Percentiles rank a stretch among this genome's conserved stretches.
Evolutionary conservation across 1,140 invertebrate genomes (phyloP).

Genomic region (Drepana arcuata): DNA sequence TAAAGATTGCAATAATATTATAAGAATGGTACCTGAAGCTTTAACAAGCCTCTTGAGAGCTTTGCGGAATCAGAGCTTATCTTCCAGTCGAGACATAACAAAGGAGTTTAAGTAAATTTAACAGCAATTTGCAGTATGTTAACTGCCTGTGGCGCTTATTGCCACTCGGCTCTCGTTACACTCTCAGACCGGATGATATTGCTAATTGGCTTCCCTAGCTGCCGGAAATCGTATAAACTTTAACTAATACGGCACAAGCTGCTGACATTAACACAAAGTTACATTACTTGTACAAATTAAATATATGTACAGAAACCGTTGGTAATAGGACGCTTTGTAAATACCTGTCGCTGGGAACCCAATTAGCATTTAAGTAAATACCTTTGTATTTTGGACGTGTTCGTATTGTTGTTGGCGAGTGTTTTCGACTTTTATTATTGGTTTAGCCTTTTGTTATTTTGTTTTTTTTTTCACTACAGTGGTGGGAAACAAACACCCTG

Average conservation of each 20-base stretch:
- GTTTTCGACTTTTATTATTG: too few relatives aligned
- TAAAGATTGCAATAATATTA: not conserved
- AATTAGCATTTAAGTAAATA: too few relatives aligned
- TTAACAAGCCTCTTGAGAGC: slow-evolving; percentile 7
- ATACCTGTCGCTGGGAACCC: too few relatives aligned
- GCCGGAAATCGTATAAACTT: slow-evolving; percentile 52
- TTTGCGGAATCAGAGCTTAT: slow-evolving; percentile 17
- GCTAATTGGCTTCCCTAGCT: slow-evolving; percentile 47
- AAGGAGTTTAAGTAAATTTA: slow-evolving; percentile 41
- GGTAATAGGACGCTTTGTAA: too few relatives aligned
- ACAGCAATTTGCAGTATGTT: slow-evolving; percentile 47
- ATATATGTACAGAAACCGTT: slow-evolving; percentile 2
- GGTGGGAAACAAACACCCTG: too few relatives aligned
- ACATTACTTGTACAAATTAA: slow-evolving; percentile 4
- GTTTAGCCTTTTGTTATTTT: too few relatives aligned
- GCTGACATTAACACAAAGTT: too few relatives aligned
- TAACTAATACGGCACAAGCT: slow-evolving; percentile 32
- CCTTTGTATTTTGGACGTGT: too few relatives aligned
- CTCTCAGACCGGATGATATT: slow-evolving; percentile 45
- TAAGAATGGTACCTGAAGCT: not conserved
- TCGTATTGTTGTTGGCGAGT: too few relatives aligned
- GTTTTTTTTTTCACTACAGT: too few relatives aligned
- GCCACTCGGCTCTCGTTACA: slow-evolving; percentile 35
- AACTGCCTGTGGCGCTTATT: slow-evolving; percentile 31
- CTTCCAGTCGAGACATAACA: slow-evolving; percentile 17